Evolutionary conservation across 2,888 invertebrate species (phyloP), one percentile per base, ranked within the genome.

Genomic region (Torymus auratus): DNA sequence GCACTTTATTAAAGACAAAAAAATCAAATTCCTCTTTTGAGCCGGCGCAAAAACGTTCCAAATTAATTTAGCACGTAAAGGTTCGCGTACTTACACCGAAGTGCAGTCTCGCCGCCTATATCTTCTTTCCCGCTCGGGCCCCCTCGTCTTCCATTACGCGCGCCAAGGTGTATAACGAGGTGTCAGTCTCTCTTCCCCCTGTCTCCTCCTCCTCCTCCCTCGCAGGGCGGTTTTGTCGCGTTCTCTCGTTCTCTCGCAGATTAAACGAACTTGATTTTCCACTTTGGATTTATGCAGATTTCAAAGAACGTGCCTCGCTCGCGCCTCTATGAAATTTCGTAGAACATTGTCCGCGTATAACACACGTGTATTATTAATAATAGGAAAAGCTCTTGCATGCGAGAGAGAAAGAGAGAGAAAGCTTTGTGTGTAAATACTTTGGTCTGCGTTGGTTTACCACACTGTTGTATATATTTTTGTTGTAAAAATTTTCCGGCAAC

Each of bases 201-300:
- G 5, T 7, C 41, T 7, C 7, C 41, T 0, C 1, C 7, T 10
- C 41, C 41, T 41, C 41, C 7, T 41, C 41, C 41, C 41, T 1
- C 41, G 53, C 53, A 68, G 41, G 62, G 65, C 55, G 69, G 74
- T 58, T 73, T 74, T 64, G 60, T 64, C 70, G 64, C 41, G 28
- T 7, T 28, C 28, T 3, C 28, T 1, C 28, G 28, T 7, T 28
- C 41, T 41, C 41, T 11, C 65, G 17, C 64, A 69, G 81, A 77
- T 77, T 73, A 77, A 76, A 5, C 72, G 62, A 81, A 81, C 81
- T 81, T 81, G 62, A 81, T 81, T 77, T 80, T 77, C 77, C 69
- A 80, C 76, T 80, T 76, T 72, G 58, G 80, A 62, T 76, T 80
- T 70, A 80, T 76, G 80, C 58, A 80, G 77, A 80, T 80, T 80